A percentile compares a stretch with the other conserved stretches of the same genome.
Conservation (phyloP, 2,888 invertebrate species). For the Keiferia lycopersicella region DNA sequence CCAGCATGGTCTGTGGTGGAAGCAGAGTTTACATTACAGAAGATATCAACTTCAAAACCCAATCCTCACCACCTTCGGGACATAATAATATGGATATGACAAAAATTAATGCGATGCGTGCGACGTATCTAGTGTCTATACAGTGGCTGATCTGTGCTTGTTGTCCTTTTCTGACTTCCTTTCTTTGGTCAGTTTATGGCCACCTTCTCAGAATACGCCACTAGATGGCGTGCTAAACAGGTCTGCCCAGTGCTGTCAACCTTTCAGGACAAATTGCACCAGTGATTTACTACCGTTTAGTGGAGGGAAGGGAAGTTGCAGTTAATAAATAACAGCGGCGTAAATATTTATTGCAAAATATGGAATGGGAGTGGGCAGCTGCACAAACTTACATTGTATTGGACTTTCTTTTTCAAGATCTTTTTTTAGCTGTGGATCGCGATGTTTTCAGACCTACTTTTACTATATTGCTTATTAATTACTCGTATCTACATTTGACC, state of each 20-base stretch:
- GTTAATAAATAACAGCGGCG: conserved; percentile 4
- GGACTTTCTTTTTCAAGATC: neutral
- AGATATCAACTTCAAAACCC: no score
- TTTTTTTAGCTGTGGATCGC: no score
- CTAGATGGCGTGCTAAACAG: conserved; percentile 14
- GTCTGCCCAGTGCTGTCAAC: neutral
- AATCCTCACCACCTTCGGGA: no score
- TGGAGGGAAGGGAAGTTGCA: neutral
- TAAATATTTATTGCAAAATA: conserved; percentile 1
- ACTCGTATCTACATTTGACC: no score
- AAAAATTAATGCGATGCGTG: no score
- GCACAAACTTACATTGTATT: neutral
- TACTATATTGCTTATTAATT: no score
- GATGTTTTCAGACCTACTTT: no score
- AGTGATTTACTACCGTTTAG: conserved; percentile 3
- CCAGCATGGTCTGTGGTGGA: no score
- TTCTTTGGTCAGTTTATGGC: neutral
- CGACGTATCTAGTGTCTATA: no score
- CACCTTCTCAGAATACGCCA: neutral
- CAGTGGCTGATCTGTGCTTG: no score
- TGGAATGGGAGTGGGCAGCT: neutral
- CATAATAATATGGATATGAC: no score
- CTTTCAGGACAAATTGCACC: conserved; percentile 8
- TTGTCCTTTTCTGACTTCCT: neutral
- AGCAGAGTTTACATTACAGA: no score